A percentile compares a stretch with the other conserved stretches of the same genome.
phyloP scores from a whole-genome alignment of 2,797 vertebrate species.

The Enteromius thamalakanensis region DNA sequence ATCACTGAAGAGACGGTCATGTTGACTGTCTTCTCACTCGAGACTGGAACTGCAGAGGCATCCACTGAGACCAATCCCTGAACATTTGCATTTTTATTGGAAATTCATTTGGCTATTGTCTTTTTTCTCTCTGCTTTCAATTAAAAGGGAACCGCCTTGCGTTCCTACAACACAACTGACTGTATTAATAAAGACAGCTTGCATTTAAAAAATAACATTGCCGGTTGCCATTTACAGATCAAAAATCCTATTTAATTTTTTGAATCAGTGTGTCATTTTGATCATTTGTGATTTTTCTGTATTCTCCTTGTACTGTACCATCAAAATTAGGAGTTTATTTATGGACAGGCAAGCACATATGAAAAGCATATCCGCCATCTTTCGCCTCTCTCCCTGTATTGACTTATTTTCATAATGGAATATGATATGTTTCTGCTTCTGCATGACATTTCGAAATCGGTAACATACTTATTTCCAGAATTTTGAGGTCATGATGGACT shows the following conservation, averaged over 20 bases:
- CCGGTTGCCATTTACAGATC: constrained; percentile 68
- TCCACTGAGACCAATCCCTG: constrained; percentile 44
- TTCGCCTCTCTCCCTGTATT: constrained; percentile 75
- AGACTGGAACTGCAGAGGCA: constrained; percentile 37
- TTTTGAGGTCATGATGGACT: constrained; percentile 62
- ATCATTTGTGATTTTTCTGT: constrained; percentile 73
- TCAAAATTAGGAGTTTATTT: constrained; percentile 69
- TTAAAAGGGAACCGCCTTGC: constrained; percentile 69
- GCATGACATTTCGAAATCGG: constrained; percentile 76
- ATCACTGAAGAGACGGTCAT: constrained; percentile 43
- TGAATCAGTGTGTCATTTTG: constrained; percentile 72
- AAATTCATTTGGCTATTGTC: constrained; percentile 67
- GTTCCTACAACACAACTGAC: constrained; percentile 64
- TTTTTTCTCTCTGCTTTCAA: constrained; percentile 72
- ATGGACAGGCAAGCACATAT: constrained; percentile 58
- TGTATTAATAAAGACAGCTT: constrained; percentile 66
- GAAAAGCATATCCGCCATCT: constrained; percentile 54
- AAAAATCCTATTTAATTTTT: constrained; percentile 76
- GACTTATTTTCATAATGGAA: constrained; percentile 76
- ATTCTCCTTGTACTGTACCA: constrained; percentile 73
- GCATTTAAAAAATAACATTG: constrained; percentile 60
- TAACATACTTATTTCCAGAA: constrained; percentile 73
- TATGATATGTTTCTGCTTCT: constrained; percentile 78
- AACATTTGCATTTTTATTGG: constrained; percentile 75
- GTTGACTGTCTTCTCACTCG: constrained; percentile 76